phyloP scores from a whole-genome alignment of 2,113 vertebrate species.

The Brachirus orientalis region DNA sequence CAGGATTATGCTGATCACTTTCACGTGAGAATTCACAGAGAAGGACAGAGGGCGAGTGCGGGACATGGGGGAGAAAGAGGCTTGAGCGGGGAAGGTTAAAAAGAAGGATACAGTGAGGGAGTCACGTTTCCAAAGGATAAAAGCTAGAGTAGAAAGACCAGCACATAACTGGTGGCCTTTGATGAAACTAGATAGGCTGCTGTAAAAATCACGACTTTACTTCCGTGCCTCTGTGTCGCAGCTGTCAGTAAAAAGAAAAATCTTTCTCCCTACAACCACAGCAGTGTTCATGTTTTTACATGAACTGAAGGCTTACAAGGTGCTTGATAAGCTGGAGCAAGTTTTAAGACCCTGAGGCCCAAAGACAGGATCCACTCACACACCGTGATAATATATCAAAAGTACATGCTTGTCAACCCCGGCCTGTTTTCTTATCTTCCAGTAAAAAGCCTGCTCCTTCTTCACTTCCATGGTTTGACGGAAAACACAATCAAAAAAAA shows the following conservation, averaged over 20 bases:
- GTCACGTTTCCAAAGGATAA: conserved; percentile 70
- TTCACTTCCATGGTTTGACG: not conserved
- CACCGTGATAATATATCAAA: conserved; percentile 31
- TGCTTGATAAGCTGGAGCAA: conserved; percentile 58
- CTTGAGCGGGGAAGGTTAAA: conserved; percentile 22
- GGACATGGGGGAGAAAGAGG: not conserved
- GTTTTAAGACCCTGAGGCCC: conserved; percentile 55
- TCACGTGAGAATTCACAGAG: conserved; percentile 69
- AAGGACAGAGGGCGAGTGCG: conserved; percentile 41
- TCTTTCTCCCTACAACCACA: not conserved
- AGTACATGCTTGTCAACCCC: conserved; percentile 25
- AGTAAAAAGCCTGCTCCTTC: conserved; percentile 3
- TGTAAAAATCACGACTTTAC: conserved; percentile 48
- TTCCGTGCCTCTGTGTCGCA: conserved; percentile 22
- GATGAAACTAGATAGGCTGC: conserved; percentile 64
- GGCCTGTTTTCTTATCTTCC: conserved; percentile 13
- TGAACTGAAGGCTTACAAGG: conserved; percentile 52
- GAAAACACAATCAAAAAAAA: conserved; percentile 3
- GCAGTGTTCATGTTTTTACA: conserved; percentile 66
- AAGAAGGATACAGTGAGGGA: conserved; percentile 49
- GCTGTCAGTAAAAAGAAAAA: conserved; percentile 17
- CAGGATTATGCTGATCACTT: conserved; percentile 73
- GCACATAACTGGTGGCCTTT: conserved; percentile 64
- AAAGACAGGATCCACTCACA: conserved; percentile 40
- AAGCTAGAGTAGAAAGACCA: conserved; percentile 61